These are phyloP conservation scores for Drosophila nigrodunni DNA, from an alignment of 1,140 invertebrate genomes.

Conservation along the genomic window DNA sequence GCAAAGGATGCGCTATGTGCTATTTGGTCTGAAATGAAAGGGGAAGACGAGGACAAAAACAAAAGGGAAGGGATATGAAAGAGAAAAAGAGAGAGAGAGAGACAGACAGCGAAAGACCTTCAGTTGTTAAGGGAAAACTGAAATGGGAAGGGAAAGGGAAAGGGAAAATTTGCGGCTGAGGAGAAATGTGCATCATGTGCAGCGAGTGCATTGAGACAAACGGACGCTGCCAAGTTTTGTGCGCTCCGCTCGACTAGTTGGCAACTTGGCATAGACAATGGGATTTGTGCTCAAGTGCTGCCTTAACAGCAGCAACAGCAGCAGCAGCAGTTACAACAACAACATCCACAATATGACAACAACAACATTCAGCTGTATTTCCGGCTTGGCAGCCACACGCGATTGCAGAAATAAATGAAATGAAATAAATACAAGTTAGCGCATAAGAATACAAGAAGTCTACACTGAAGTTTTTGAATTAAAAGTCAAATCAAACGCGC, in stretches of 20 bases:
- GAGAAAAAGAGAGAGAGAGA: not conserved
- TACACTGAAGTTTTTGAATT: not conserved
- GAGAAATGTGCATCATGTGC: conserved; percentile 38
- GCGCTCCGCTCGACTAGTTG: conserved; percentile 43
- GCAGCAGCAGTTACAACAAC: conserved; percentile 8
- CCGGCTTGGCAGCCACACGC: conserved; percentile 43
- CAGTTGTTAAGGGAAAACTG: conserved; percentile 3
- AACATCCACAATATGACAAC: conserved; percentile 8
- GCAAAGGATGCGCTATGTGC: conserved; percentile 38
- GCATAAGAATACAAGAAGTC: conserved; percentile 1
- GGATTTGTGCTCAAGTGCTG: conserved; percentile 41
- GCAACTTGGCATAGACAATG: conserved; percentile 52
- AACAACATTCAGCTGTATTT: conserved; percentile 24
- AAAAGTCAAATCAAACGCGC: too few relatives aligned
- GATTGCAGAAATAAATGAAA: conserved; percentile 48
- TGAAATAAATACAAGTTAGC: conserved; percentile 66
- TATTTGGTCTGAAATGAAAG: conserved; percentile 3
- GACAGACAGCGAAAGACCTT: conserved; percentile 8
- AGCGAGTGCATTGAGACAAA: conserved; percentile 39
- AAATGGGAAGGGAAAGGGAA: not conserved
- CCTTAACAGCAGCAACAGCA: conserved; percentile 12
- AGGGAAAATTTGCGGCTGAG: not conserved
- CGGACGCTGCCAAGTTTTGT: conserved; percentile 42
- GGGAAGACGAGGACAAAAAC: not conserved
- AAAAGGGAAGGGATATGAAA: not conserved